Base-by-base conservation (phyloP, 1,140 invertebrate species). In the Ganaspis sp. region DNA sequence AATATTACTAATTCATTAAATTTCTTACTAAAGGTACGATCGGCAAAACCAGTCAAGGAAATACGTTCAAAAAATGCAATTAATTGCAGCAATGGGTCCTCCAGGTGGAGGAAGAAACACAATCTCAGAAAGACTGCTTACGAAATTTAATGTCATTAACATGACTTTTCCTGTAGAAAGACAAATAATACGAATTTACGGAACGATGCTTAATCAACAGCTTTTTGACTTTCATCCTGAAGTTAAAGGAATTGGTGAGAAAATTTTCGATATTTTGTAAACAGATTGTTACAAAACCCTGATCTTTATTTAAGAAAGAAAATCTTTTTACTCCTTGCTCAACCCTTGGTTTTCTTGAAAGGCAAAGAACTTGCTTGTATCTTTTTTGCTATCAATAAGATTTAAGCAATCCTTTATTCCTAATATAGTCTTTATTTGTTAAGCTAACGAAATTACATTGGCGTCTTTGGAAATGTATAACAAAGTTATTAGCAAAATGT, bases 151-250 rank as follows among this genome's bases (percentile, higher is more conserved):
- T 87, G 87, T 96, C 0, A 94, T 98, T 84, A 96, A 96, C 89
- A 94, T 97, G 90, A 95, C 96, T 0, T 95, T 97, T 85, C 96
- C 96, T 38, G 92, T 93, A 70, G 95, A 97, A 76, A 92, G 93
- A 58, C 95, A 96, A 84, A 95, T 97, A 74, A 87, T 93, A 77
- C 92, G 94, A 74, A 98, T 98, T 80, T 97, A 96, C 86, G 94
- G 94, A 12, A 95, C 94, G 21, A 96, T 98, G 95, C 92, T 97
- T 34, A 92, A 91, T 54, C 95, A 97, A 90, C 96, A 97, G 77
- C 88, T 97, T 53, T 87, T 92, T 74, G 93, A 94, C 70, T 97
- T 97, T 91, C 94, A 95, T 73, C 93, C 95, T 83, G 95, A 96
- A 86, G 94, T 97, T 9, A 96, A 96, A 86, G 91, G 92, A 64